phyloP scores from a whole-genome alignment of 2,797 vertebrate genomes.

The Fringilla coelebs region DNA sequence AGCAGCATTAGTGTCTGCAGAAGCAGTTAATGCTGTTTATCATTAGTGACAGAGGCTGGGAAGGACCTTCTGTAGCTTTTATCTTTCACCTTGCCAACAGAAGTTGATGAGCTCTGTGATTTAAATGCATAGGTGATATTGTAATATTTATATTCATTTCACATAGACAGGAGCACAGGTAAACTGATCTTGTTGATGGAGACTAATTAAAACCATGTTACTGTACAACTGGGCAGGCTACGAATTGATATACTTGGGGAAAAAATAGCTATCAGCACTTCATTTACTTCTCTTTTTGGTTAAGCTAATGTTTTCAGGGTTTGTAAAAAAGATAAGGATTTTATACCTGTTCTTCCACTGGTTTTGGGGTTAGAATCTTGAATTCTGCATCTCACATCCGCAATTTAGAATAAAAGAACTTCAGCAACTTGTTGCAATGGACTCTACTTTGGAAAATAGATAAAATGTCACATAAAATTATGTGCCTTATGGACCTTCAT shows the following conservation, averaged over 20 bases:
- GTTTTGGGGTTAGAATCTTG: not conserved
- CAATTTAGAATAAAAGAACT: not conserved
- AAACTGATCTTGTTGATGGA: conserved; percentile 63
- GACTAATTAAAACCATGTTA: conserved; percentile 71
- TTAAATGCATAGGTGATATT: conserved; percentile 78
- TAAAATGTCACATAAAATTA: not conserved
- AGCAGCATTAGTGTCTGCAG: conserved; percentile 81
- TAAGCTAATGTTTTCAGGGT: not conserved
- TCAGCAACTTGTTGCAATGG: not conserved
- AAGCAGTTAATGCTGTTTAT: conserved; percentile 87
- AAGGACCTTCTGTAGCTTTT: conserved; percentile 75
- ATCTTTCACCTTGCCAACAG: conserved; percentile 76
- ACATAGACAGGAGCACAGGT: conserved; percentile 74
- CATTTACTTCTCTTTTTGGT: not conserved
- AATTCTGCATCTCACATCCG: not conserved
- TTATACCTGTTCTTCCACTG: not conserved
- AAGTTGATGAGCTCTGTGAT: conserved; percentile 82
- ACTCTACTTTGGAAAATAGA: not conserved
- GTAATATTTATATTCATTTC: conserved; percentile 75
- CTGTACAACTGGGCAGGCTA: not conserved
- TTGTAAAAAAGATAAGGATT: not conserved
- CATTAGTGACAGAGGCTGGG: conserved; percentile 82
- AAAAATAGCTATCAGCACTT: not conserved
- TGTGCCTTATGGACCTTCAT: not conserved
- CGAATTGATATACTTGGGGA: not conserved